These are phyloP conservation scores for Aphelinus certus DNA, from an alignment of 1,140 invertebrate species.

Conservation along the genomic window DNA sequence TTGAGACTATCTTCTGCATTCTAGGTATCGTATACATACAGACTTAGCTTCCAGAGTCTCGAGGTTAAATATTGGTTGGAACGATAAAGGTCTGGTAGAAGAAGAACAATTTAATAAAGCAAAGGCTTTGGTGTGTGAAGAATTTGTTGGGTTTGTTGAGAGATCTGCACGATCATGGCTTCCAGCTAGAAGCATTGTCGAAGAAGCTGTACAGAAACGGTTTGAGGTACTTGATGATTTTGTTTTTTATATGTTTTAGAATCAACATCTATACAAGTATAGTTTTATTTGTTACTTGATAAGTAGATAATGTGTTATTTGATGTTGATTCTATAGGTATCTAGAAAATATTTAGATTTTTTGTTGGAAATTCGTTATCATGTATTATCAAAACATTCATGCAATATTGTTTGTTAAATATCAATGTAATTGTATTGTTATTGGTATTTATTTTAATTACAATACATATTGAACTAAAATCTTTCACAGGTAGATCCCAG, in stretches of 20 bases:
- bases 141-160: conserved; percentile 82
- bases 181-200: conserved; percentile 81
- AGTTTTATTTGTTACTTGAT: neutral
- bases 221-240: conserved; percentile 60
- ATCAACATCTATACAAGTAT: neutral
- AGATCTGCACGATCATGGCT: conserved; percentile 81
- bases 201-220: conserved; percentile 75
- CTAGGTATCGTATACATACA: conserved; percentile 82
- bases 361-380: neutral
- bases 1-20: conserved; percentile 24
- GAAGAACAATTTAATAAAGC: conserved; percentile 78
- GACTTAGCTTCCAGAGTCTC: conserved; percentile 76
- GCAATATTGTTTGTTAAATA: too few relatives aligned
- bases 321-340: too few relatives aligned
- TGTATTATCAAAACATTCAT: too few relatives aligned
- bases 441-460: too few relatives aligned
- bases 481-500: conserved; percentile 67
- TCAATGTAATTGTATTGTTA: too few relatives aligned
- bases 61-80: conserved; percentile 89
- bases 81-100: conserved; percentile 69
- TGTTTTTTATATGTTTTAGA: conserved; percentile 11
- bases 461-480: neutral
- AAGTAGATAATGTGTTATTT: too few relatives aligned
- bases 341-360: neutral
- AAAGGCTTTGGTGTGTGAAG: conserved; percentile 79